These are phyloP conservation scores for Formica aserva DNA, from an alignment of 2,888 invertebrate genomes.

Conservation along the genomic window DNA sequence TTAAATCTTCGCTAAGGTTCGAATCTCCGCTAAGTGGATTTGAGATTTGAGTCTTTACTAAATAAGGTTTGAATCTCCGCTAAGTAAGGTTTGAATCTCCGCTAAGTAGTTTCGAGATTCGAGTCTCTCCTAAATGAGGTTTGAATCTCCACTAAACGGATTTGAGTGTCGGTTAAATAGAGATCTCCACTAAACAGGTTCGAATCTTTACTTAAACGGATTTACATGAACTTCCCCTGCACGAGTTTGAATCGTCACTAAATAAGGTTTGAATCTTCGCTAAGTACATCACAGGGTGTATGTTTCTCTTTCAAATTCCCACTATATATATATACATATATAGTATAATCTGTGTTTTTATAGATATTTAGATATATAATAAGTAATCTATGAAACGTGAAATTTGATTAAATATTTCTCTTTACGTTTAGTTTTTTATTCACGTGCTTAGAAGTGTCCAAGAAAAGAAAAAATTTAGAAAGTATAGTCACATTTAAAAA, in stretches of 20 bases:
- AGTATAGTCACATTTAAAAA: slow-evolving; percentile 1
- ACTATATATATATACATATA: neutral
- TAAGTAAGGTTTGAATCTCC: neutral
- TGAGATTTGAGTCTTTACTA: neutral
- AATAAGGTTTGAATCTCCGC: neutral
- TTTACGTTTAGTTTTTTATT: neutral
- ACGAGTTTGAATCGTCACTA: neutral
- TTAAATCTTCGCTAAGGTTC: neutral
- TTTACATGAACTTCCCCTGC: neutral
- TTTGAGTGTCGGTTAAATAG: neutral
- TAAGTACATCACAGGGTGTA: neutral
- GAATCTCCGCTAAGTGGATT: neutral
- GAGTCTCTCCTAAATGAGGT: neutral
- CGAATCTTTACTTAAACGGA: neutral
- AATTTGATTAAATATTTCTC: neutral
- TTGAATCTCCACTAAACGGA: neutral
- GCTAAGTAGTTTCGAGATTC: neutral
- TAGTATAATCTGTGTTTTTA: neutral
- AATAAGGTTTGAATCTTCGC: neutral
- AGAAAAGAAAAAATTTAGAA: neutral
- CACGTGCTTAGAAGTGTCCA: neutral
- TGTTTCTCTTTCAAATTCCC: neutral
- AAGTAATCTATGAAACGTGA: neutral
- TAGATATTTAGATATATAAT: neutral
- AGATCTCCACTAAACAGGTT: neutral